These are phyloP conservation scores for Pampus argenteus DNA, from an alignment of 2,797 vertebrate species.

Conservation along the genomic window DNA sequence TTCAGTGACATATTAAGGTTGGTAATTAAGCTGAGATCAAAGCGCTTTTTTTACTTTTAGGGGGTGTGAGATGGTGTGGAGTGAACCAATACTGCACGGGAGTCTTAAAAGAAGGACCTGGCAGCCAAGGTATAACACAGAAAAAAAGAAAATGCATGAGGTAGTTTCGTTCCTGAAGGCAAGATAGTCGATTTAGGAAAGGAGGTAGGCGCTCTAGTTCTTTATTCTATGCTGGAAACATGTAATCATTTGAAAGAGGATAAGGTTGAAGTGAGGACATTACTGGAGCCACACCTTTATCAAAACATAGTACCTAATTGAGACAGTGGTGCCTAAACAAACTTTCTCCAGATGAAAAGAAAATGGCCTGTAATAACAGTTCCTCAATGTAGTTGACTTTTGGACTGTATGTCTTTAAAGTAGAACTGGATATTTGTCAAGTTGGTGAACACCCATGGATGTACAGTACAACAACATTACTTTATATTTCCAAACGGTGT, in stretches of 20 bases:
- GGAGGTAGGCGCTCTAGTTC: constrained; percentile 46
- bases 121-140: constrained; percentile 39
- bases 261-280: constrained; percentile 70
- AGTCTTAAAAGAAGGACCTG: constrained; percentile 53
- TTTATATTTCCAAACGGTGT: constrained; percentile 52
- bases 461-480: constrained; percentile 67
- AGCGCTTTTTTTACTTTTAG: constrained; percentile 48
- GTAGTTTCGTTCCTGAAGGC: constrained; percentile 50
- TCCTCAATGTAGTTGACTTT: constrained; percentile 61
- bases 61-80: constrained; percentile 54
- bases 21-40: constrained; percentile 77
- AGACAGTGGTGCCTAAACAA: constrained; percentile 72
- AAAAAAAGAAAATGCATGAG: constrained; percentile 20
- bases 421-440: constrained; percentile 67
- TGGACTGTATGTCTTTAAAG: constrained; percentile 63
- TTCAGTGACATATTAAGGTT: constrained; percentile 77
- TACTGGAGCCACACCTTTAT: constrained; percentile 77
- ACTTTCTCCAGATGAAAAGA: constrained; percentile 72
- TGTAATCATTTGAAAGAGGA: constrained; percentile 77
- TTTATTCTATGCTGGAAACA: constrained; percentile 70
- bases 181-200: constrained; percentile 55
- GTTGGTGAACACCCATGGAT: constrained; percentile 73
- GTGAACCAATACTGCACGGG: constrained; percentile 54
- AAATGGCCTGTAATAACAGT: constrained; percentile 65
- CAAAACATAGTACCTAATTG: constrained; percentile 75